Evolutionary conservation across 2,888 invertebrate species (phyloP).

Genomic region (Lasiommata megera): DNA sequence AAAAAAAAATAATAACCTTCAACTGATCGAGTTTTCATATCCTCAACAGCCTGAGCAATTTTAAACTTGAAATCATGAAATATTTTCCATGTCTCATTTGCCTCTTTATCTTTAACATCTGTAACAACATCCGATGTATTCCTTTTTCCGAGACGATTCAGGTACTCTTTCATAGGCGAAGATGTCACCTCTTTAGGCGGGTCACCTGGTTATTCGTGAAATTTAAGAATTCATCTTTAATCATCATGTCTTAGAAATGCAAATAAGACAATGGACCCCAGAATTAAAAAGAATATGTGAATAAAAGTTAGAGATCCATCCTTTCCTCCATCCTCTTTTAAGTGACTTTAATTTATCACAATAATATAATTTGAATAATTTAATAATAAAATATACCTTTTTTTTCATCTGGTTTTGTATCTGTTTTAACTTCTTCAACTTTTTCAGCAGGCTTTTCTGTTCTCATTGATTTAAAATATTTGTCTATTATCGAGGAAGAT

Average conservation of each 20-base stretch:
- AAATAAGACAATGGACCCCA: not conserved
- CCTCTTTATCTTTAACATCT: constrained; percentile 63
- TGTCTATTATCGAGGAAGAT: constrained; percentile 70
- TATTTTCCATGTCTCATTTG: constrained; percentile 86
- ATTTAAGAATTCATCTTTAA: not conserved
- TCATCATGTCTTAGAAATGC: not conserved
- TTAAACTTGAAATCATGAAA: constrained; percentile 87
- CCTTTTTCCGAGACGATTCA: constrained; percentile 82
- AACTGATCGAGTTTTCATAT: constrained; percentile 85
- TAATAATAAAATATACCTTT: constrained; percentile 29
- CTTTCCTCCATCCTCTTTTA: too few species aligned
- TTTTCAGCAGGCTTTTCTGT: constrained; percentile 56
- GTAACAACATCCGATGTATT: constrained; percentile 81
- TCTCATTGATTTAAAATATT: constrained; percentile 74
- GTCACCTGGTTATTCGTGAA: not conserved
- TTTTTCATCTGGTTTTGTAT: constrained; percentile 53
- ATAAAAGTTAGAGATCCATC: too few species aligned
- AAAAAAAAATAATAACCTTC: constrained; percentile 60
- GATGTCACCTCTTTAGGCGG: constrained; percentile 62
- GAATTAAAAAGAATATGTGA: too few species aligned
- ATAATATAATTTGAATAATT: too few species aligned
- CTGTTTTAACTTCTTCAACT: constrained; percentile 51
- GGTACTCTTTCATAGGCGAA: constrained; percentile 81
- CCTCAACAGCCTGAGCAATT: constrained; percentile 89
- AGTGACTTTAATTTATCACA: too few species aligned